These are phyloP conservation scores for Canis aureus DNA, from an alignment of 2,113 vertebrate genomes.

Conservation along the genomic window DNA sequence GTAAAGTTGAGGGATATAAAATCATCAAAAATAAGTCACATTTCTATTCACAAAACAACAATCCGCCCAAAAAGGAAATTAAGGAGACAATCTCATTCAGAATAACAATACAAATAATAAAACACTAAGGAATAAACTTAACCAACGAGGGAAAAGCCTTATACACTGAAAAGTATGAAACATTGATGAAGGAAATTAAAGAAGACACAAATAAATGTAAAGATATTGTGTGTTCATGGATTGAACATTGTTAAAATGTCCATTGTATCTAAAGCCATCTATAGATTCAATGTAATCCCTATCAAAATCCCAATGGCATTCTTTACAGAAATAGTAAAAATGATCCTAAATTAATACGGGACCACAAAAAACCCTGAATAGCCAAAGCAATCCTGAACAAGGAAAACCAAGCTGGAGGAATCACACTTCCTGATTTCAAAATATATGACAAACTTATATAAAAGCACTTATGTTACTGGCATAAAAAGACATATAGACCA, in stretches of 20 bases:
- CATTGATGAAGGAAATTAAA: not conserved
- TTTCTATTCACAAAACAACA: not conserved
- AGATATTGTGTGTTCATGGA: not conserved
- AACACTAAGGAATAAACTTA: not conserved
- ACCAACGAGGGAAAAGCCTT: not conserved
- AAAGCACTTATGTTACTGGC: not conserved
- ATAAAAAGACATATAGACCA: not conserved
- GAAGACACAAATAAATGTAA: not conserved
- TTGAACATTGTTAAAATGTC: not conserved
- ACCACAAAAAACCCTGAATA: not conserved
- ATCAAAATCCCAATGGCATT: not conserved
- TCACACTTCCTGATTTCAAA: not conserved
- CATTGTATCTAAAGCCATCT: not conserved
- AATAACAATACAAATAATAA: not conserved
- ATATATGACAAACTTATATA: not conserved
- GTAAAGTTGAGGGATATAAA: not conserved
- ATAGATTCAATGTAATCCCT: not conserved
- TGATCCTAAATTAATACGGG: not conserved
- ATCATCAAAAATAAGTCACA: not conserved
- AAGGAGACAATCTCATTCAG: not conserved
- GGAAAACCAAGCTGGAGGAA: not conserved
- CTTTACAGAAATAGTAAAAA: not conserved
- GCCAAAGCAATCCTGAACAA: not conserved
- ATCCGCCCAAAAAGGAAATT: not conserved
- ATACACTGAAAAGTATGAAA: not conserved